Evolutionary conservation across 2,113 vertebrate genomes (phyloP).

Genomic region (Pandion haliaetus): DNA sequence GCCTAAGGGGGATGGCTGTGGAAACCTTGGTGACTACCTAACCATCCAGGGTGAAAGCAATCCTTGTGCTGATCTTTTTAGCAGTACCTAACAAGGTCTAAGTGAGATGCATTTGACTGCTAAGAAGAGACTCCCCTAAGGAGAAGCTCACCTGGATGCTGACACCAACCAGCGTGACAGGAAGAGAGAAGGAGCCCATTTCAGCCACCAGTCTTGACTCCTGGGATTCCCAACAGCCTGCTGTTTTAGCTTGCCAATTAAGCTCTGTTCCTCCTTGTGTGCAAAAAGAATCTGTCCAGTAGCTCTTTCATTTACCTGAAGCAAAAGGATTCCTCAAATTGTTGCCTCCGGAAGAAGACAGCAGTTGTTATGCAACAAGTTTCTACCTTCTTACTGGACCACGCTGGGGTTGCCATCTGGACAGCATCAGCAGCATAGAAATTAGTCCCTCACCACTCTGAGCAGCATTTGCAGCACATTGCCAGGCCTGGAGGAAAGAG

Average conservation of each 20-base stretch:
- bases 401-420: background rate
- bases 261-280: background rate
- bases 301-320: background rate
- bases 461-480: background rate
- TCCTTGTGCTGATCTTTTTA: background rate
- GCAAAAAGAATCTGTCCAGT: background rate
- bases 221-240: background rate
- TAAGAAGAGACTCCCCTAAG: background rate
- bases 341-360: background rate
- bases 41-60: background rate
- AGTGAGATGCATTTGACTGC: background rate
- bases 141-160: background rate
- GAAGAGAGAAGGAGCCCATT: background rate
- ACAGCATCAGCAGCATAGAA: background rate
- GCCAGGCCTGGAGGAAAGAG: background rate
- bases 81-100: background rate
- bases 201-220: background rate
- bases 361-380: background rate
- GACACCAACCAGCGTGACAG: background rate
- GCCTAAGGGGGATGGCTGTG: background rate
- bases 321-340: background rate
- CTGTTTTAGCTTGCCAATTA: background rate
- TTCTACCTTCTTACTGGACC: background rate
- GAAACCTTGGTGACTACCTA: background rate
- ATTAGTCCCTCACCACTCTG: background rate